Percentiles rank a stretch among this genome's conserved stretches.
Conservation (phyloP, 1,140 invertebrate genomes). For the Heliothis subflexa region DNA sequence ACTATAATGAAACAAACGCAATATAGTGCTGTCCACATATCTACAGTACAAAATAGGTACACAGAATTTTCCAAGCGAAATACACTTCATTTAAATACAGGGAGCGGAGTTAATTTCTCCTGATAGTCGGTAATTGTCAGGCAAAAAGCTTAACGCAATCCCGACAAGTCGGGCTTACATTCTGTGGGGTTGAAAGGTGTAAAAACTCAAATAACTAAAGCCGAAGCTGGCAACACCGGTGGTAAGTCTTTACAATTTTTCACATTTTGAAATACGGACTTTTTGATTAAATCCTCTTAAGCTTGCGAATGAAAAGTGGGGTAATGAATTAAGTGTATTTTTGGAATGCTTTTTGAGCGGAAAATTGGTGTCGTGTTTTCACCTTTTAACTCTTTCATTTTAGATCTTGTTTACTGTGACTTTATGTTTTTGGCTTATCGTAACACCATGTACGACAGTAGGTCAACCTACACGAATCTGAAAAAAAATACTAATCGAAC, state of each 20-base stretch:
- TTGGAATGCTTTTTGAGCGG: not conserved
- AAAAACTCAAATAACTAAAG: constrained; percentile 17
- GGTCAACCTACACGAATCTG: too few species aligned
- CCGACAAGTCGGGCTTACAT: not conserved
- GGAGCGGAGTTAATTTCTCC: not conserved
- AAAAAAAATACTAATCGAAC: too few species aligned
- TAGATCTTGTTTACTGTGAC: too few species aligned
- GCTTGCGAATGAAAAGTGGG: not conserved
- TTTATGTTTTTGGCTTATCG: too few species aligned
- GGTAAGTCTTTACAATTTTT: constrained; percentile 2
- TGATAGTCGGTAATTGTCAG: constrained; percentile 25
- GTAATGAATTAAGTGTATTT: not conserved
- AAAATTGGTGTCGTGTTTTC: not conserved
- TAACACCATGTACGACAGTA: too few species aligned
- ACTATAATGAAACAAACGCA: not conserved
- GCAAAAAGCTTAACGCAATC: constrained; percentile 28
- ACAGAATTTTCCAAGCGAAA: constrained; percentile 14
- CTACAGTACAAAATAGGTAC: not conserved
- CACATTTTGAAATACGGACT: constrained; percentile 22
- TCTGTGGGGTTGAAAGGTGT: constrained; percentile 1
- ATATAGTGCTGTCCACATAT: too few species aligned
- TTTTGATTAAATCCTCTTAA: constrained; percentile 24
- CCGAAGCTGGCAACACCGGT: not conserved
- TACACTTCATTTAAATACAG: constrained; percentile 25
- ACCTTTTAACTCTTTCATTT: not conserved